Percentiles rank a stretch among this genome's conserved stretches.
Conservation (phyloP, 2,888 invertebrate genomes). For the Tillus elongatus region DNA sequence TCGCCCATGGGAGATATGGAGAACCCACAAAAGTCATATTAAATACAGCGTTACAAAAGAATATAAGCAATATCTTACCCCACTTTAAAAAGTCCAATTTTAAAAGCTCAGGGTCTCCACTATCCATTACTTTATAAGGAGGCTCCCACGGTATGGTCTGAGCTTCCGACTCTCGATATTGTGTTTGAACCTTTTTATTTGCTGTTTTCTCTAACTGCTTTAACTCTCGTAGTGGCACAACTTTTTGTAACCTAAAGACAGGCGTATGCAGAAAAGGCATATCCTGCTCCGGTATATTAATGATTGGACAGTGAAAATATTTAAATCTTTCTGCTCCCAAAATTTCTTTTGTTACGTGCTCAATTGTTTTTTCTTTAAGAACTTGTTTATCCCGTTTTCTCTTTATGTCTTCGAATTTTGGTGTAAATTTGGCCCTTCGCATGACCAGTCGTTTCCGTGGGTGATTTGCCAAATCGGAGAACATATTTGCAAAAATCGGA, state of each 20-base stretch:
- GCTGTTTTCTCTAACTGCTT: conserved; percentile 1
- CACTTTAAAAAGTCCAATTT: conserved; percentile 47
- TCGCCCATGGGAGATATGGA: too few relatives aligned
- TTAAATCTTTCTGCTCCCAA: conserved; percentile 28
- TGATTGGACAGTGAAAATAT: conserved; percentile 25
- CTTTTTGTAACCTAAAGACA: conserved; percentile 24
- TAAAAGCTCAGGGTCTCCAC: conserved; percentile 55
- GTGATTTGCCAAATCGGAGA: conserved; percentile 46
- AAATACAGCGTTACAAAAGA: too few relatives aligned
- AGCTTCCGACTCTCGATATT: conserved; percentile 64
- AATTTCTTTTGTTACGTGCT: conserved; percentile 21
- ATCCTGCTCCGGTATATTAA: conserved; percentile 23
- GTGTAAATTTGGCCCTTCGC: conserved; percentile 25
- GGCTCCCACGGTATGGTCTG: conserved; percentile 75
- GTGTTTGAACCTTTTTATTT: conserved; percentile 53
- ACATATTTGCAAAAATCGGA: conserved; percentile 52
- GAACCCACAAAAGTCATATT: too few relatives aligned
- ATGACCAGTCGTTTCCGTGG: conserved; percentile 45
- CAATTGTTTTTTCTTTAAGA: conserved; percentile 23
- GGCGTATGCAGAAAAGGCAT: conserved; percentile 23
- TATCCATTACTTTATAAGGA: conserved; percentile 44
- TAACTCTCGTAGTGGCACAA: conserved; percentile 6
- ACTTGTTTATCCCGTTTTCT: conserved; percentile 25
- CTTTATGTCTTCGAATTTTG: conserved; percentile 31
- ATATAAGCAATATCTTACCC: conserved; percentile 31